Conservation (phyloP, 2,113 vertebrate species). For the Corynorhinus townsendii region DNA sequence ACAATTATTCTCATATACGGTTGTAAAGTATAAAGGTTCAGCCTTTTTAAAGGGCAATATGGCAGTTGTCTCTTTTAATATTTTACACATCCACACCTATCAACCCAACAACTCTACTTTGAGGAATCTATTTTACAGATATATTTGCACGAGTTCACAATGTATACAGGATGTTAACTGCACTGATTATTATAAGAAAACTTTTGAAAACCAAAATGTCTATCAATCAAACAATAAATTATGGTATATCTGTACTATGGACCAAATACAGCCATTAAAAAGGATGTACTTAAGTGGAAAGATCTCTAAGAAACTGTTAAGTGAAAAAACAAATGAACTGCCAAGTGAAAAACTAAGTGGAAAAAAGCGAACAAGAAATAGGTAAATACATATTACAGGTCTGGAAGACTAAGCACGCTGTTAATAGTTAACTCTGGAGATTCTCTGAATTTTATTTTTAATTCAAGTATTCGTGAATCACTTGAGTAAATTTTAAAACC, state of each 20-base stretch:
- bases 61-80: background rate
- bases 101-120: background rate
- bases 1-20: background rate
- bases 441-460: background rate
- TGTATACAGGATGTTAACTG: background rate
- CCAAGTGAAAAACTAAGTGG: background rate
- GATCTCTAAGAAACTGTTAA: background rate
- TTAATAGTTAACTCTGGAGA: background rate
- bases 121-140: conserved; percentile 9
- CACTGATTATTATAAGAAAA: conserved; percentile 1
- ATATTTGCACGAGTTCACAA: background rate
- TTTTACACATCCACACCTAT: background rate
- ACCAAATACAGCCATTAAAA: background rate
- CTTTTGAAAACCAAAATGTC: conserved; percentile 28
- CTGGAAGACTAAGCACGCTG: background rate
- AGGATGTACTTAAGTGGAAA: background rate
- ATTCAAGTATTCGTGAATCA: background rate
- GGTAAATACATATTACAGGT: background rate
- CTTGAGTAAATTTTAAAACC: background rate
- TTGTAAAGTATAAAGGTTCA: background rate
- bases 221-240: background rate
- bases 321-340: background rate
- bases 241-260: background rate
- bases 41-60: background rate
- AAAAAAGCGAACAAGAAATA: conserved; percentile 13